Evolutionary conservation across 2,888 invertebrate species (phyloP), one percentile per base, ranked within the genome.

Genomic region (Blera fallax): DNA sequence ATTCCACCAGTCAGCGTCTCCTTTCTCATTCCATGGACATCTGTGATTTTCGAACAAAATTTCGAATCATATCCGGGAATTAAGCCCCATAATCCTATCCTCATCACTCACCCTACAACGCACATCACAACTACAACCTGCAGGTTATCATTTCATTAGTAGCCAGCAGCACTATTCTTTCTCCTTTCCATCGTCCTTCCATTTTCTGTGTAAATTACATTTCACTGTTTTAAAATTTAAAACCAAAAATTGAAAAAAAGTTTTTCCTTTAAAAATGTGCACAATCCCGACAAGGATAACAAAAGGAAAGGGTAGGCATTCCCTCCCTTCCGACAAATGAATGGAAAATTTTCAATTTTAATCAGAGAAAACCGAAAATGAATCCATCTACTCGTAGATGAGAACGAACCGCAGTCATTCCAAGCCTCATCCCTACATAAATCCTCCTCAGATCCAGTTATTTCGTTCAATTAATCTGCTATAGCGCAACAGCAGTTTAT

Each of bases 391-490:
- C 32, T 64, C 18, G 34, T 10, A 27, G 21, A 10, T 48, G 50
- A 24, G 45, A 16, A 45, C 24, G 54, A 18, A 40, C 48, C 54
- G 48, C 16, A 60, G 43, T 29, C 45, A 50, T 58, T 58, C 24
- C 58, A 48, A 40, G 7, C 40, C n/a, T 14, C 14, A 2, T 18
- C 8, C 14, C 21, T 52, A 37, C 8, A 32, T 11, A 24, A n/a
- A 14, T 14, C 48, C 18, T 29, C 14, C 27, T 16, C 32, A 24
- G 32, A 79, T 78, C 45, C 72, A 72, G 65, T 84, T 79, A 74
- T 84, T 84, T 69, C 83, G 79, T 69, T 79, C 83, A 79, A 84
- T 84, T 84, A 69, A 79, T 74, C 74, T 50, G 69, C 62, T 64
- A 79, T 84, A 64, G 79, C 64, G 79, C 83, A 78, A 54, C 72